A percentile compares a stretch with the other conserved stretches of the same genome.
phyloP scores from a whole-genome alignment of 2,797 vertebrate species.

The Graptemys geographica region DNA sequence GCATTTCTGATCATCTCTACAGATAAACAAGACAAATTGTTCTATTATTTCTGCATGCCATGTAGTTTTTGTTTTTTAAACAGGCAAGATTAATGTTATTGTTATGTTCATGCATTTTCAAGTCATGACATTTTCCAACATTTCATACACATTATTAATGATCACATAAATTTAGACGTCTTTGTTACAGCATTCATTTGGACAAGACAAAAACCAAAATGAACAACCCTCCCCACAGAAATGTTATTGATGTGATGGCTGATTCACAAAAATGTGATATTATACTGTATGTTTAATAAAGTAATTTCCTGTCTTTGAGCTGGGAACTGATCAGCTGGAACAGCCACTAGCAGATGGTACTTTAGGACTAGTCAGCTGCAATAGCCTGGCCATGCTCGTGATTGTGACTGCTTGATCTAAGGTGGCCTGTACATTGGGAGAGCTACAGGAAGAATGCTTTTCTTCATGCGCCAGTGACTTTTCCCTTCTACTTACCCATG shows the following conservation, averaged over 20 bases:
- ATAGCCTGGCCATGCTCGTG: neutral
- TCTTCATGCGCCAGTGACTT: neutral
- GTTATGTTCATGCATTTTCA: conserved; percentile 74
- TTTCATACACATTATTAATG: conserved; percentile 46
- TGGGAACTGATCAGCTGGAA: conserved; percentile 55
- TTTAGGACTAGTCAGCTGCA: conserved; percentile 20
- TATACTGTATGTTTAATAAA: conserved; percentile 21
- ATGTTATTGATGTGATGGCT: conserved; percentile 34
- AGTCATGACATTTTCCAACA: conserved; percentile 51
- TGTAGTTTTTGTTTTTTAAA: conserved; percentile 43
- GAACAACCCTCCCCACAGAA: conserved; percentile 36
- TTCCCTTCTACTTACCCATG: neutral
- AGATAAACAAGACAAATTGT: conserved; percentile 54
- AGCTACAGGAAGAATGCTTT: neutral
- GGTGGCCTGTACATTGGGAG: neutral
- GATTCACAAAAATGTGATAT: conserved; percentile 39
- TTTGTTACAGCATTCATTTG: conserved; percentile 54
- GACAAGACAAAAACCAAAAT: conserved; percentile 40
- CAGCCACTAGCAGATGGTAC: conserved; percentile 30
- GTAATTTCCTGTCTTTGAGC: conserved; percentile 33
- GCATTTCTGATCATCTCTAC: conserved; percentile 65
- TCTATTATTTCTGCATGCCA: conserved; percentile 73
- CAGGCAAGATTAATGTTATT: conserved; percentile 70
- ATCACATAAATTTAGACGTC: conserved; percentile 47
- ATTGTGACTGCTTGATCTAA: neutral